Percentiles rank a stretch among this genome's conserved stretches.
phyloP scores from a whole-genome alignment of 2,113 vertebrate genomes.

The Callionymus lyra region DNA sequence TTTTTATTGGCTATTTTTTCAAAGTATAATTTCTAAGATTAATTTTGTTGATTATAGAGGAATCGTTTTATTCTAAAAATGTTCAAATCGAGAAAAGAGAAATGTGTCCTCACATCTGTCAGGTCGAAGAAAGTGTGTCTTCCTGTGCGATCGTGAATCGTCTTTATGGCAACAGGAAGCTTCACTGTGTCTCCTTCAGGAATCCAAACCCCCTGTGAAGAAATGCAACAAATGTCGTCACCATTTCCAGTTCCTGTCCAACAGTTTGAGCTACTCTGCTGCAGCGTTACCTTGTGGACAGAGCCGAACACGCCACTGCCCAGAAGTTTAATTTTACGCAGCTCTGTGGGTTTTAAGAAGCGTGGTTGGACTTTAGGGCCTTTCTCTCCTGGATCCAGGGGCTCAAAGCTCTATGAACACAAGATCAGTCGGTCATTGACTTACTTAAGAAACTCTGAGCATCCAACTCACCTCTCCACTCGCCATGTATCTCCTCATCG shows the following conservation, averaged over 20 bases:
- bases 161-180: slow-evolving; percentile 90
- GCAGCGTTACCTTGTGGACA: slow-evolving; percentile 76
- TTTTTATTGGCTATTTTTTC: too few relatives aligned
- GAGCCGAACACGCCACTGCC: slow-evolving; percentile 84
- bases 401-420: slow-evolving; percentile 74
- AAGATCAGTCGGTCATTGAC: background rate
- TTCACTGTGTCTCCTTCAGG: slow-evolving; percentile 88
- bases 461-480: slow-evolving; percentile 77
- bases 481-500: slow-evolving; percentile 87
- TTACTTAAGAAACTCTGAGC: background rate
- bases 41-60: too few relatives aligned
- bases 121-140: slow-evolving; percentile 75
- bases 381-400: slow-evolving; percentile 81
- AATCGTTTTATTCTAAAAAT: too few relatives aligned
- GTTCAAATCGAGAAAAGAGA: too few relatives aligned
- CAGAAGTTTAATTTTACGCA: slow-evolving; percentile 80
- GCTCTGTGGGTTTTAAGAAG: slow-evolving; percentile 78
- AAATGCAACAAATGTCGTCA: too few relatives aligned
- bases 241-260: background rate
- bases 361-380: slow-evolving; percentile 76
- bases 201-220: slow-evolving; percentile 82
- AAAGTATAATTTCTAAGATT: too few relatives aligned
- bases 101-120: slow-evolving; percentile 74
- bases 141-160: slow-evolving; percentile 76
- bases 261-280: background rate